phyloP scores from a whole-genome alignment of 2,888 invertebrate species.

The Clanis bilineata region DNA sequence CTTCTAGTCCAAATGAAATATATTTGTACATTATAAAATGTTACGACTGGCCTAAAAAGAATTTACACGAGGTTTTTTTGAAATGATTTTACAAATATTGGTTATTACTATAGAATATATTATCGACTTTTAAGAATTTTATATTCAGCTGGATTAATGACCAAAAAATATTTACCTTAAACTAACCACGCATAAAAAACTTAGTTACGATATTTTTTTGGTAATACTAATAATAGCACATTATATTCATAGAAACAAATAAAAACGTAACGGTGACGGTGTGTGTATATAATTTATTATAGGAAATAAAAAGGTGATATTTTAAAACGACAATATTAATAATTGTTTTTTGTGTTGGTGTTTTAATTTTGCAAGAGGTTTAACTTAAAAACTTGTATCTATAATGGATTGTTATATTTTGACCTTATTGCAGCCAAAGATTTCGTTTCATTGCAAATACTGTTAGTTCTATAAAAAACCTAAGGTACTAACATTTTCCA shows the following conservation, averaged over 20 bases:
- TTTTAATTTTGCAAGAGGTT: not conserved
- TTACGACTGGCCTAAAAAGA: too few species aligned
- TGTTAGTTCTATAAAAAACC: not conserved
- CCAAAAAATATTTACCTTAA: too few species aligned
- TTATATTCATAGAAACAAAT: not conserved
- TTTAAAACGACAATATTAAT: not conserved
- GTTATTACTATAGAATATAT: not conserved
- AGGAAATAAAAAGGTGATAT: constrained; percentile 8
- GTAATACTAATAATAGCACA: not conserved
- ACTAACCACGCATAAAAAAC: too few species aligned
- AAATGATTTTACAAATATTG: not conserved
- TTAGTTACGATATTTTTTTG: too few species aligned
- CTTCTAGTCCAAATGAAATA: too few species aligned
- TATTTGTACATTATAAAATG: too few species aligned
- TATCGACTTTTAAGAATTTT: not conserved
- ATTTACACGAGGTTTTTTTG: not conserved
- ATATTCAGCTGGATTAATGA: too few species aligned
- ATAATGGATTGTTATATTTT: not conserved
- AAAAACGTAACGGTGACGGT: constrained; percentile 6
- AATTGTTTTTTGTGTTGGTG: not conserved
- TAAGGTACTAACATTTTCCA: not conserved
- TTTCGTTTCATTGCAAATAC: not conserved
- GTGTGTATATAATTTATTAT: not conserved
- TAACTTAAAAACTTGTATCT: not conserved
- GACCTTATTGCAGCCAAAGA: not conserved